Evolutionary conservation across 1,140 invertebrate genomes (phyloP).

Genomic region (Pseudomyrmex gracilis): DNA sequence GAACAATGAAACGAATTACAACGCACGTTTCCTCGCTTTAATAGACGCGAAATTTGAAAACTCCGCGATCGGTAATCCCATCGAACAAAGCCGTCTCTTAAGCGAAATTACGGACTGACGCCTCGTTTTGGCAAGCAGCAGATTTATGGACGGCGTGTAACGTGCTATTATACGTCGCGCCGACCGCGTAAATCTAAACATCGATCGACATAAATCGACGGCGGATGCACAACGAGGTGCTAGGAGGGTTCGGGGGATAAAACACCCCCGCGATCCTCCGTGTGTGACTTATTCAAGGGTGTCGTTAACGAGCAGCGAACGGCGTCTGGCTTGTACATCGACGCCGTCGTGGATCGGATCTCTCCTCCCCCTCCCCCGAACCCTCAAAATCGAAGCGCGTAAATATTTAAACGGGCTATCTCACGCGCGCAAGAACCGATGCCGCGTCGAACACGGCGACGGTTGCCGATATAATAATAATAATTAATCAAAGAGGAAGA

Average conservation of each 20-base stretch:
- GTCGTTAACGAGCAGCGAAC: slow-evolving; percentile 13
- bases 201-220: slow-evolving; percentile 1
- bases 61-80: neutral
- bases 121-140: neutral
- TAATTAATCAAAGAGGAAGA: slow-evolving; percentile 55
- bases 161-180: neutral
- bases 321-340: neutral
- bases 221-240: neutral
- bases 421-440: slow-evolving; percentile 32
- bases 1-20: no score
- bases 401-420: slow-evolving; percentile 35
- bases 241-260: neutral
- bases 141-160: neutral
- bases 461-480: slow-evolving; percentile 28
- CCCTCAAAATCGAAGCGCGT: slow-evolving; percentile 25
- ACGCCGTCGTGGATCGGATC: neutral
- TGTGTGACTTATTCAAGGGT: slow-evolving; percentile 31
- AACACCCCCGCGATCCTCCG: neutral
- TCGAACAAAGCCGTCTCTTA: neutral
- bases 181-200: slow-evolving; percentile 23
- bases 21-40: no score
- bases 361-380: no score
- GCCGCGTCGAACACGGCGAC: slow-evolving; percentile 11
- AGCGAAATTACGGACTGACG: neutral
- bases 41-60: neutral